Evolutionary conservation across 1,140 invertebrate genomes (phyloP).

Genomic region (Drosophila kurseongensis): DNA sequence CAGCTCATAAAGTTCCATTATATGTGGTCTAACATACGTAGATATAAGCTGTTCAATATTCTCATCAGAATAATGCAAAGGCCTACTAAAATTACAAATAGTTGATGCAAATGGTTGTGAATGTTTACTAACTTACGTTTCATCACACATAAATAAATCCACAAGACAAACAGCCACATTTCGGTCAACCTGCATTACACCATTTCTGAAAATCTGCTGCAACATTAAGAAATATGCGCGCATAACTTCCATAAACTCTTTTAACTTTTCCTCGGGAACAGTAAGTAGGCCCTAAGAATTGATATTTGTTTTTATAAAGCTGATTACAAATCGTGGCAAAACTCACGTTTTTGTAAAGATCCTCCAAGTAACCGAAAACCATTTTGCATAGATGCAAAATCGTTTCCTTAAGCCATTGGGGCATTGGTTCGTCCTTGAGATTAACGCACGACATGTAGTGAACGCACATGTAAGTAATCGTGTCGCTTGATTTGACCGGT

Average conservation of each 20-base stretch:
- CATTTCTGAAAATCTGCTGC: conserved; percentile 32
- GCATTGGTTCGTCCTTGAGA: conserved; percentile 3
- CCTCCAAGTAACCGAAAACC: conserved; percentile 18
- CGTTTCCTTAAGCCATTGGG: conserved; percentile 50
- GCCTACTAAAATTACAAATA: conserved; percentile 12
- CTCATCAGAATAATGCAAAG: not conserved
- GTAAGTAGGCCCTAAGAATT: conserved; percentile 17
- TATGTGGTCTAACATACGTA: conserved; percentile 32
- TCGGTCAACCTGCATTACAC: conserved; percentile 14
- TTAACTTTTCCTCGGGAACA: conserved; percentile 23
- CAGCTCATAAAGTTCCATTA: conserved; percentile 29
- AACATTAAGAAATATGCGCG: conserved; percentile 46
- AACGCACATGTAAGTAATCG: conserved; percentile 41
- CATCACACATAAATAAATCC: conserved; percentile 19
- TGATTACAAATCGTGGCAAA: not conserved
- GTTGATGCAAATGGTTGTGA: not conserved
- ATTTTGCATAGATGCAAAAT: conserved; percentile 50
- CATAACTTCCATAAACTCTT: conserved; percentile 28
- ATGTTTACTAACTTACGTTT: conserved; percentile 28
- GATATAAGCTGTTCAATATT: conserved; percentile 20
- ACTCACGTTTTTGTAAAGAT: conserved; percentile 27
- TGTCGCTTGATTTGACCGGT: conserved; percentile 49
- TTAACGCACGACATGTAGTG: conserved; percentile 28
- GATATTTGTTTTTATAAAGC: not conserved
- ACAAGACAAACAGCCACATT: conserved; percentile 22